Base-by-base conservation (phyloP, 1,140 invertebrate species). In the Drosophila nannoptera region DNA sequence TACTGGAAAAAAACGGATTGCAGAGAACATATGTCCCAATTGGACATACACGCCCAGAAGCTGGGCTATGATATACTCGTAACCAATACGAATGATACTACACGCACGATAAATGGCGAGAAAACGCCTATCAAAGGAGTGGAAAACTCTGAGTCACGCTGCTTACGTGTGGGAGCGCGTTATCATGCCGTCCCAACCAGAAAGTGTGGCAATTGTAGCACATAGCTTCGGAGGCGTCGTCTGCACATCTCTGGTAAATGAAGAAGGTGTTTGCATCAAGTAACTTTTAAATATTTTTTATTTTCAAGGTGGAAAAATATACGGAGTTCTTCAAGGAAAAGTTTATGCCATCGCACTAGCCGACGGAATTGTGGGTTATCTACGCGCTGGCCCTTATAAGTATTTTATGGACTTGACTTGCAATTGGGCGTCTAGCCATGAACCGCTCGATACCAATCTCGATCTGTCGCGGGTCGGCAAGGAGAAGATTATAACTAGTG, bases 181-280 rank as follows among this genome's bases (percentile, higher is more conserved):
- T 74, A 90, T 96, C 11, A 72, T 90, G 69, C 75, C 88, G 16
- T 90, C 91, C 0, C 91, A 92, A 38, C 93, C 93, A 1, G 91
- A 92, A 58, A 90, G 92, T 58, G 92, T 96, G 69, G 92, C 92
- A 0, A 92, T 96, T 65, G 92, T 96, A 7, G 94, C 93, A 0
- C 94, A 96, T 73, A 95, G 94, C 87, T 95, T 93, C 87, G 94
- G 95, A 9, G 94, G 94, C 2, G 90, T 92, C 35, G 91, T 94
- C 14, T 91, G 92, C 4, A 88, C 93, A 1, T 86, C 92, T 53
- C 86, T 95, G 89, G 94, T 94, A 89, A 90, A 88, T 49, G 2
- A 0, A 12, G 4, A 4, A 2, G 7, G 4, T 2, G 6, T 22
- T n/a, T 7, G 5, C 7, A 7, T 5, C n/a, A 7, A 6, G 8